phyloP scores from a whole-genome alignment of 2,888 invertebrate genomes.

The Cenopis cana region DNA sequence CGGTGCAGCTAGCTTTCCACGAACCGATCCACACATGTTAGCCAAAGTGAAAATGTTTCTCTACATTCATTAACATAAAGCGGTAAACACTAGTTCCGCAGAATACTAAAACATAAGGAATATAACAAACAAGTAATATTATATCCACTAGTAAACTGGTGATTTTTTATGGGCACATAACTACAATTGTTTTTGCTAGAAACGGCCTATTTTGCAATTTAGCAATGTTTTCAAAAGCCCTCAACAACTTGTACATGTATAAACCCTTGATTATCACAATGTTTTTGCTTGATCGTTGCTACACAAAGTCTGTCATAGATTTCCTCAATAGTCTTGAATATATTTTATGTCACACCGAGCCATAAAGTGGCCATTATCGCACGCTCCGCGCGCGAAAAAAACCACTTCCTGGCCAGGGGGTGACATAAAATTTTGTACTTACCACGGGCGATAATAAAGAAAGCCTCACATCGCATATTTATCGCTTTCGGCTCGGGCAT shows the following conservation, averaged over 20 bases:
- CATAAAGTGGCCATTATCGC: too few relatives aligned
- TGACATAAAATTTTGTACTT: too few relatives aligned
- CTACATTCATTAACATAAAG: conserved; percentile 59
- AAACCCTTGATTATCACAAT: neutral
- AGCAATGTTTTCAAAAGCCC: neutral
- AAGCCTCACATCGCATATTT: too few relatives aligned
- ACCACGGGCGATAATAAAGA: too few relatives aligned
- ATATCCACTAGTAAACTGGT: conserved; percentile 9
- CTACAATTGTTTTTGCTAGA: conserved; percentile 8
- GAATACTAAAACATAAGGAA: conserved; percentile 42
- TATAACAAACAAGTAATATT: conserved; percentile 30
- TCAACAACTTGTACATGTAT: neutral
- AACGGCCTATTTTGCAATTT: neutral
- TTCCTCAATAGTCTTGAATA: too few relatives aligned
- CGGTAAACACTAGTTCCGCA: conserved; percentile 41
- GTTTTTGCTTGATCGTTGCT: neutral
- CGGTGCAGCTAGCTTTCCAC: conserved; percentile 75
- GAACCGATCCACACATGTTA: conserved; percentile 70
- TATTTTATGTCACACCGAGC: too few relatives aligned
- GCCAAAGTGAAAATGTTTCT: conserved; percentile 69
- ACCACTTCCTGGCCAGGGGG: too few relatives aligned
- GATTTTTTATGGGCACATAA: conserved; percentile 1
- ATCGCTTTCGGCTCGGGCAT: too few relatives aligned
- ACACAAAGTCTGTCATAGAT: neutral
- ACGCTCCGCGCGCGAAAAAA: too few relatives aligned